phyloP scores from a whole-genome alignment of 2,113 vertebrate genomes.

The Cololabis saira region DNA sequence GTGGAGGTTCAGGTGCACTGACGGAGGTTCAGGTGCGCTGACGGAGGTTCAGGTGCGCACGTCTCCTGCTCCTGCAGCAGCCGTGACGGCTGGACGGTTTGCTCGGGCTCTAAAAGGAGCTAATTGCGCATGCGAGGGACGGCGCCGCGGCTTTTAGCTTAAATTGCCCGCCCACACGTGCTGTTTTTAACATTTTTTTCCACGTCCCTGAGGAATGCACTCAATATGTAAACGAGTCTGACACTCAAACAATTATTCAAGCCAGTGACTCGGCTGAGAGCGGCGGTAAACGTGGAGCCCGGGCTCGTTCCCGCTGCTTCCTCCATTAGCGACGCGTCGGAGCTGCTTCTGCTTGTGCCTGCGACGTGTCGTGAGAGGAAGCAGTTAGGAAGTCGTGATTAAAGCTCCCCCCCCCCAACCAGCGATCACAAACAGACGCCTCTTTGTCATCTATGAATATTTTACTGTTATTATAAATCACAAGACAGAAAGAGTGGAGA shows the following conservation, averaged over 20 bases:
- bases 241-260: constrained; percentile 48
- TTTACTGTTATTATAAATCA: too few species aligned
- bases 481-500: too few species aligned
- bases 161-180: constrained; percentile 23
- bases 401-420: too few species aligned
- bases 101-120: constrained; percentile 17
- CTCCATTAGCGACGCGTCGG: not conserved
- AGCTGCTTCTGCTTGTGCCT: not conserved
- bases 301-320: not conserved
- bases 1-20: too few species aligned
- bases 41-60: not conserved
- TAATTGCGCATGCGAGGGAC: constrained; percentile 29
- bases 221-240: constrained; percentile 49
- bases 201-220: constrained; percentile 24
- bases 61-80: not conserved
- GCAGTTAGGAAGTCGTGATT: not conserved
- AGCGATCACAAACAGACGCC: too few species aligned
- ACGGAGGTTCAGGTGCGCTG: constrained; percentile 21
- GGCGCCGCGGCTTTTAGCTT: constrained; percentile 27
- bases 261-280: constrained; percentile 25
- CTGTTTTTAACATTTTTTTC: constrained; percentile 1
- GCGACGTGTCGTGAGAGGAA: not conserved
- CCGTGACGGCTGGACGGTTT: not conserved
- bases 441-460: too few species aligned
- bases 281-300: not conserved